Conservation (phyloP, 2,888 invertebrate species). For the Lithodes maja region DNA sequence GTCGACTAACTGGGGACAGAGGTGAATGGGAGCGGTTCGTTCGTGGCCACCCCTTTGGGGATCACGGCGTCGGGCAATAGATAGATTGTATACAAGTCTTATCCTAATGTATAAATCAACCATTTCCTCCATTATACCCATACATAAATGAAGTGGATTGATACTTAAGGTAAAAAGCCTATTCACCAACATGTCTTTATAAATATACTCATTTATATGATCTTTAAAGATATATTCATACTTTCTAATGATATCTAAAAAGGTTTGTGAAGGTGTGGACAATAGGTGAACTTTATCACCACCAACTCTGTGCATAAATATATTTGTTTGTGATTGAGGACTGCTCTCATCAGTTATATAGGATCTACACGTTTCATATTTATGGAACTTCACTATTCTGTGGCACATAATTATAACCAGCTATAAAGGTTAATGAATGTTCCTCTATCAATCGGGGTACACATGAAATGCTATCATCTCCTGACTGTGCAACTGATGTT, state of each 20-base stretch:
- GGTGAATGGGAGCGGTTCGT: too few species aligned
- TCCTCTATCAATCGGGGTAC: not conserved
- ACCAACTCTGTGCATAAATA: not conserved
- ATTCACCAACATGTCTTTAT: not conserved
- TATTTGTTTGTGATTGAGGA: not conserved
- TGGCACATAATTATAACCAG: not conserved
- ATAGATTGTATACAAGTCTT: too few species aligned
- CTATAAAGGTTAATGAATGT: not conserved
- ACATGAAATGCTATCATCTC: not conserved
- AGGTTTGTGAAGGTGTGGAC: not conserved
- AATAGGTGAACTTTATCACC: constrained; percentile 11
- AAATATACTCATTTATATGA: not conserved
- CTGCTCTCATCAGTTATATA: not conserved
- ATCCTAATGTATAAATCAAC: too few species aligned
- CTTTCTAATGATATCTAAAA: constrained; percentile 2
- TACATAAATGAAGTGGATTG: too few species aligned
- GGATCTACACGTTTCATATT: not conserved
- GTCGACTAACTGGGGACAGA: too few species aligned
- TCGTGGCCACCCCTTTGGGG: too few species aligned
- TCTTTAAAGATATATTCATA: not conserved
- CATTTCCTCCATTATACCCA: too few species aligned
- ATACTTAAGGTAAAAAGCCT: too few species aligned
- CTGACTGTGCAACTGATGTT: not conserved
- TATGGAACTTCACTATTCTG: not conserved
- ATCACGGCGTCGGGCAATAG: too few species aligned